Conservation (phyloP, 2,888 invertebrate species). For the Rotaria socialis region DNA sequence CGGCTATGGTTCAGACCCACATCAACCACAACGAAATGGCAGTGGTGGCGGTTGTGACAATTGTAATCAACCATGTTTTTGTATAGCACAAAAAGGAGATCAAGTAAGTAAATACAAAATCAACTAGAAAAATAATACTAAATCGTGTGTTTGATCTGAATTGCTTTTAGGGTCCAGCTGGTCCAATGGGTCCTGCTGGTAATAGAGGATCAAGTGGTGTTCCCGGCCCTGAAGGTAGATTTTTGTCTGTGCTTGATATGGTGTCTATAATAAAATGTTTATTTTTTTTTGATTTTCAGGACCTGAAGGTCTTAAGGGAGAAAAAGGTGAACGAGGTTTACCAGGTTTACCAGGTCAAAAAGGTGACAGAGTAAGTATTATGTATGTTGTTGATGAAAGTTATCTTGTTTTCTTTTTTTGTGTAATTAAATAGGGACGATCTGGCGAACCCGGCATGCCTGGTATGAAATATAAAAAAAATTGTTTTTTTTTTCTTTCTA, state of each 20-base stretch:
- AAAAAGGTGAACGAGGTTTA: conserved; percentile 45
- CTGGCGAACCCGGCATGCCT: conserved; percentile 44
- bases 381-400: no score
- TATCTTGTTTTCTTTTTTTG: not conserved
- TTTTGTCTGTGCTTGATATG: not conserved
- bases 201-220: not conserved
- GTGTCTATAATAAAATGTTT: no score
- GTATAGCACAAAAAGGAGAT: conserved; percentile 20
- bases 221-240: conserved; percentile 5
- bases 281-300: not conserved
- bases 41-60: not conserved
- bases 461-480: not conserved
- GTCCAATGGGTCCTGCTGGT: not conserved
- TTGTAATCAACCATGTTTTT: conserved; percentile 32
- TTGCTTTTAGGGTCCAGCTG: not conserved
- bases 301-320: conserved; percentile 32
- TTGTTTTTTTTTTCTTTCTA: not conserved
- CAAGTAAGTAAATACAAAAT: not conserved
- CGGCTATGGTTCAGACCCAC: not conserved
- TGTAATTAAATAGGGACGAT: conserved; percentile 34
- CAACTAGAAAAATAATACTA: not conserved
- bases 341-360: conserved; percentile 43
- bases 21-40: not conserved
- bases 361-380: conserved; percentile 10
- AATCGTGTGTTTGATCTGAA: not conserved